Evolutionary conservation across 2,113 vertebrate species (phyloP).

Genomic region (Patagioenas fasciata): DNA sequence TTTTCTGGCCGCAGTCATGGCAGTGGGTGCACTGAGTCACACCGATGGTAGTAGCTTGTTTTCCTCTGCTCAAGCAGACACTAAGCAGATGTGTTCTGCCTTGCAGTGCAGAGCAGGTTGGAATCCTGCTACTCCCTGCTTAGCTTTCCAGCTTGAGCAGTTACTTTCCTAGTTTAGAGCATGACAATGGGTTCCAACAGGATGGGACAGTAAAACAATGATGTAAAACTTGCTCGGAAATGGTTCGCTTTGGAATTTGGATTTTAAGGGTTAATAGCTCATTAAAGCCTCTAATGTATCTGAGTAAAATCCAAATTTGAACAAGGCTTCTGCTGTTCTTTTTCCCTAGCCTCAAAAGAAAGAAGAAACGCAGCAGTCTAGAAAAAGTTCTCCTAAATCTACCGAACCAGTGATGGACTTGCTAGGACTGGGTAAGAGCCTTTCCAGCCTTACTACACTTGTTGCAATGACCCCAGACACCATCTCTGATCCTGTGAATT

Average conservation of each 20-base stretch:
- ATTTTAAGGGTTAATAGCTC: no score
- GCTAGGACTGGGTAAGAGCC: slow-evolving; percentile 89
- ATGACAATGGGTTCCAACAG: no score
- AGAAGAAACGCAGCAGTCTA: slow-evolving; percentile 79
- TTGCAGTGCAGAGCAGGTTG: neutral
- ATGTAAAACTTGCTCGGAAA: neutral
- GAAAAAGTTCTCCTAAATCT: slow-evolving; percentile 83
- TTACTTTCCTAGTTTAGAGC: neutral
- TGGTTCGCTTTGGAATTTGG: neutral
- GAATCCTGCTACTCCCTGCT: neutral
- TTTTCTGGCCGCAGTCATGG: neutral
- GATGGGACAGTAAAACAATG: neutral
- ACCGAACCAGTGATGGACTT: slow-evolving; percentile 89
- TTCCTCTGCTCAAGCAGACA: neutral
- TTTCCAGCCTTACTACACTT: neutral
- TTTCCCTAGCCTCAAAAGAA: slow-evolving; percentile 80
- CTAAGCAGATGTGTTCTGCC: slow-evolving; percentile 8
- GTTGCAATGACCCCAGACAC: rapidly evolving
- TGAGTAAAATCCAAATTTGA: neutral
- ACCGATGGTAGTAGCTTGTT: neutral
- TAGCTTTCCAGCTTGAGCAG: neutral
- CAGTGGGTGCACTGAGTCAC: neutral
- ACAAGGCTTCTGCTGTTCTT: neutral
- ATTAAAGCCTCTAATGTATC: neutral
- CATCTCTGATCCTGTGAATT: neutral